Evolutionary conservation across 2,888 invertebrate species (phyloP), one percentile per base, ranked within the genome.

Genomic region (Pardosa pseudoannulata): DNA sequence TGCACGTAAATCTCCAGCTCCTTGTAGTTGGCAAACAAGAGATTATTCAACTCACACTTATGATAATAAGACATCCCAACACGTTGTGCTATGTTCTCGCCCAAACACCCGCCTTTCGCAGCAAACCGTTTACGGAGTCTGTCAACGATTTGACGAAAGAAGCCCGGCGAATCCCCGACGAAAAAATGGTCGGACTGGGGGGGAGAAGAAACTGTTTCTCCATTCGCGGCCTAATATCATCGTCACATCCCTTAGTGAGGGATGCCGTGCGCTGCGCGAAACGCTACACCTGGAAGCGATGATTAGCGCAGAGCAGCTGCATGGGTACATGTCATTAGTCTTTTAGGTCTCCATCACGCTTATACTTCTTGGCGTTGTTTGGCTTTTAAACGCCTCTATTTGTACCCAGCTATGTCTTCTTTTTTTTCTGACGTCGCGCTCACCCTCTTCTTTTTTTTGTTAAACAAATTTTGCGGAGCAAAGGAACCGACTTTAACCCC

Each of bases 271-370:
- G 64, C 64, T 71, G 5, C 68, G 76, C 76, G 82, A 83, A 76
- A 76, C 71, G 65, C 82, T 71, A 76, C 82, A 83, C 76, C 82
- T 83, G 82, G 82, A 41, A 39, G 28, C 76, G 82, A 83, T 83
- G 82, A 83, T 83, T 71, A 83, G 82, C 76, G 82, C 82, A 27
- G 41, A 76, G 76, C 82, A 83, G 82, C 82, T 83, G 82, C 50
- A 65, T 64, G 75, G 41, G 82, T 75, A 75, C 29, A 28, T 36
- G 67, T 36, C 75, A 75, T 82, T 82, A 50, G 68, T 74, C 74
- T 74, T 81, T 46, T 16, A 46, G 56, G 28, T 71, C 46, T 39
- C 11, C 39, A 11, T 23, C 5, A 74, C 67, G 39, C 50, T 68
- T 56, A 75, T 64, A 70, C 75, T 75, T 82, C 75, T 75, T 75